Base-by-base conservation (phyloP, 2,113 vertebrate species). In the Odocoileus virginianus region DNA sequence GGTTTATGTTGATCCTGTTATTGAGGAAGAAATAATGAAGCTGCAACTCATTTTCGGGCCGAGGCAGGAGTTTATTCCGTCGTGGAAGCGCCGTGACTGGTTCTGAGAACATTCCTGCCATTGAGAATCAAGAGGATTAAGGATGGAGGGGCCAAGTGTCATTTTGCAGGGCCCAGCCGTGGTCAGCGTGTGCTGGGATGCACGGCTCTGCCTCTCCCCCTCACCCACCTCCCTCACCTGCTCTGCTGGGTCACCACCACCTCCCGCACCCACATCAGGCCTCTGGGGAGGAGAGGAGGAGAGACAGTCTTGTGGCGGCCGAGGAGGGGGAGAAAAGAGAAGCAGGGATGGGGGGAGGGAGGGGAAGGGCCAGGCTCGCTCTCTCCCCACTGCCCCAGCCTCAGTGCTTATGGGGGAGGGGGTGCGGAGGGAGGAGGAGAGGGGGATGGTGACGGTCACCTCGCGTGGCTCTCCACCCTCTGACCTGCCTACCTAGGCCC, bases 41-140 rank as follows among this genome's bases (percentile, higher is more conserved):
- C 16, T 58, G 28, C 10, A 13, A 6, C 15, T 52, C 7, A 8
- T 1, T 16, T 52, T 30, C 0, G 13, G 40, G 67, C 55, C 0
- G 9, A 84, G 82, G 55, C 50, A 6, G 30, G 91, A 30, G 36
- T 12, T 17, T 2, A 9, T 50, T 50, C 84, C 11, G 1, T 30
- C 50, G 0, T 1, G 40, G 79, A 45, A 50, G 25, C 67, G 0
- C 1, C 1, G 0, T 25, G 25, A n/a, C 27, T 2, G n/a, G 55
- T 27, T 55, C 55, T 55, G 54, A 30, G 60, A 25, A 3, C 17
- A 19, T 4, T 5, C 6, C 28, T 4, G 2, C 28, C 8, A 3
- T 15, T 79, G 40, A 28, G 14, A 40, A 40, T 67, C 40, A 4
- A 9, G 21, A 78, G 79, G 58, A 28, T 12, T 13, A 54, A 28